These are phyloP conservation scores for Scaptomyza montana DNA, from an alignment of 1,140 invertebrate species.

Conservation along the genomic window DNA sequence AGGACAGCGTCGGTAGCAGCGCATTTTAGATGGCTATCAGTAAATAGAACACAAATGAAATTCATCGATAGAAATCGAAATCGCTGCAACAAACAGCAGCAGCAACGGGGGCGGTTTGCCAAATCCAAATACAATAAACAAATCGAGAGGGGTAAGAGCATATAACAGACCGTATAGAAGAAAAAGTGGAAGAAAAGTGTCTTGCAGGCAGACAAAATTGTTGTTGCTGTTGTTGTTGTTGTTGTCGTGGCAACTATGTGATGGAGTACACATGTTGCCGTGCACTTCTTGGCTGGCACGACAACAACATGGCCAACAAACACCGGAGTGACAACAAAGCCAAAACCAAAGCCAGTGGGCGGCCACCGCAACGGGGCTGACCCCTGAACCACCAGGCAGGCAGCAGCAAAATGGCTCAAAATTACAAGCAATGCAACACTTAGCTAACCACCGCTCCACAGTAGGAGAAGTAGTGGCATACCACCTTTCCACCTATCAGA, in stretches of 20 bases:
- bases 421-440: slow-evolving; percentile 56
- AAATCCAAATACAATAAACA: slow-evolving; percentile 55
- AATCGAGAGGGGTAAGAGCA: slow-evolving; percentile 11
- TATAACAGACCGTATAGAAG: slow-evolving; percentile 6
- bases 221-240: slow-evolving; percentile 14
- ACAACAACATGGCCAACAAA: slow-evolving; percentile 45
- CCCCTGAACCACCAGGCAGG: slow-evolving; percentile 52
- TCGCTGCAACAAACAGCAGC: slow-evolving; percentile 41
- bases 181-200: neutral
- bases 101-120: slow-evolving; percentile 61
- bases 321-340: slow-evolving; percentile 10
- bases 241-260: slow-evolving; percentile 73
- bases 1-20: slow-evolving; percentile 62
- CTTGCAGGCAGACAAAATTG: slow-evolving; percentile 6
- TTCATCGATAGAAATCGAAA: slow-evolving; percentile 82
- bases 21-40: slow-evolving; percentile 83
- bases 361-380: slow-evolving; percentile 49
- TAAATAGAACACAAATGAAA: slow-evolving; percentile 83
- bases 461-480: neutral
- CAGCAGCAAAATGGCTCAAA: slow-evolving; percentile 47
- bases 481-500: slow-evolving; percentile 37
- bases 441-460: slow-evolving; percentile 19
- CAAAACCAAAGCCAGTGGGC: slow-evolving; percentile 38
- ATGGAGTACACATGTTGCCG: slow-evolving; percentile 78
- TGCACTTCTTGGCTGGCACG: slow-evolving; percentile 58